A percentile compares a stretch with the other conserved stretches of the same genome.
Evolutionary conservation across 2,888 invertebrate genomes (phyloP).

Genomic region (Plebejus anna): DNA sequence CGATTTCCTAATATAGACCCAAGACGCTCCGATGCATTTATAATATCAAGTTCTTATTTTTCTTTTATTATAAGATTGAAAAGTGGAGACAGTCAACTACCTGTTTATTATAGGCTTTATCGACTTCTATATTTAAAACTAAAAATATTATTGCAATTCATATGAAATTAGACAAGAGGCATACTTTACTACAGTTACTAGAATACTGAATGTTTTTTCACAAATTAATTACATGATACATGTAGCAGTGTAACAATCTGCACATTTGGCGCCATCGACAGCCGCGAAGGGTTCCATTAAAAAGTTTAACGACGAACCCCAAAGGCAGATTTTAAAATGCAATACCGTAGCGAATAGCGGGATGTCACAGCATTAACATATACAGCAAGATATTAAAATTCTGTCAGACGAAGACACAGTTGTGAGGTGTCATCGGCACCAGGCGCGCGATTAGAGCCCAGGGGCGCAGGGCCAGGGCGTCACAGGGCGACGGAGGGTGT

Average conservation of each 20-base stretch:
- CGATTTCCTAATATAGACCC: not conserved
- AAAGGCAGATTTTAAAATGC: constrained; percentile 34
- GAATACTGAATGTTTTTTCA: too few relatives aligned
- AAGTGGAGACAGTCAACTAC: too few relatives aligned
- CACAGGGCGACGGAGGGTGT: not conserved
- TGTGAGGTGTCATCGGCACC: constrained; percentile 74
- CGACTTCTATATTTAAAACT: too few relatives aligned
- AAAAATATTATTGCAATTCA: too few relatives aligned
- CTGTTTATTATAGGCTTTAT: too few relatives aligned
- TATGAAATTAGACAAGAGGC: too few relatives aligned
- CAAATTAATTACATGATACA: not conserved
- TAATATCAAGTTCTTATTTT: too few relatives aligned
- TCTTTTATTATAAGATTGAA: too few relatives aligned
- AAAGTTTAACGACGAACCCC: constrained; percentile 36
- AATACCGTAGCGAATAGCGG: constrained; percentile 41
- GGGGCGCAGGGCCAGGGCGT: not conserved
- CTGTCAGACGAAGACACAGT: constrained; percentile 73
- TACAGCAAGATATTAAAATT: constrained; percentile 77
- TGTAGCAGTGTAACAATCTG: not conserved
- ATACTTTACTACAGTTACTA: too few relatives aligned
- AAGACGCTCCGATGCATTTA: too few relatives aligned
- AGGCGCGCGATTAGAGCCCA: constrained; percentile 65
- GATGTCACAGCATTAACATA: constrained; percentile 62
- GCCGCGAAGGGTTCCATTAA: not conserved
- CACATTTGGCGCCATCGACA: not conserved